Base-by-base conservation (phyloP, 2,888 invertebrate species). In the Cyclophora albipunctata region DNA sequence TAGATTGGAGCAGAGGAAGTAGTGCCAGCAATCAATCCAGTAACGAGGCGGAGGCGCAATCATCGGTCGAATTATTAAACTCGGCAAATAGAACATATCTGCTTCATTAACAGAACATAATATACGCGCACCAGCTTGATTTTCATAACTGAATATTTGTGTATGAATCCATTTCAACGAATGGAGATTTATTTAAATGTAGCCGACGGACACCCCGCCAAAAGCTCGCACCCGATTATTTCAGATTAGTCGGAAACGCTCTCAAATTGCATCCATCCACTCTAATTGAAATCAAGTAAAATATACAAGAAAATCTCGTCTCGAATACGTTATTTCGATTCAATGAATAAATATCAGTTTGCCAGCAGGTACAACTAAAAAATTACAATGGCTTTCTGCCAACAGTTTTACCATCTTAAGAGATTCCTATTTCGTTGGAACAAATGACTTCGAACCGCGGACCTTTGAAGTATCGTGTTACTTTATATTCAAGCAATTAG, bases 401-500 rank as follows among this genome's bases (percentile, higher is more conserved):
- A 79, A 73, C 20, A 20, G 69, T 67, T 67, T 63, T 60, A 53
- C 52, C 54, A 55, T 64, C 67, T 68, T 64, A 61, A 60, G 60
- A 60, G 62, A 62, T 66, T 62, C 60, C 60, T 63, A 59, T 67
- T 20, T 20, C 37, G 67, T 58, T 58, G 54, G 69, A 69, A 67
- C 66, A 70, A 74, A 72, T 68, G 60, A 62, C 60, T 58, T 53
- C 53, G 59, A 50, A 49, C 54, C 57, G 58, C 50, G 55, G 60
- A 60, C 59, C 58, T 66, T 68, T 61, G 52, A 62, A 59, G 49
- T 62, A 57, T 56, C 61, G 55, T 58, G 60, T 66, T 63, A 64
- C 58, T 75, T 74, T 63, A 68, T 75, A 77, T 78, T 76, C 75
- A 71, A 70, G 68, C 73, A 75, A 78, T 76, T 74, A 76, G 59